Evolutionary conservation across 2,888 invertebrate genomes (phyloP), one percentile per base, ranked within the genome.

Genomic region (Cryptosula pallasiana): DNA sequence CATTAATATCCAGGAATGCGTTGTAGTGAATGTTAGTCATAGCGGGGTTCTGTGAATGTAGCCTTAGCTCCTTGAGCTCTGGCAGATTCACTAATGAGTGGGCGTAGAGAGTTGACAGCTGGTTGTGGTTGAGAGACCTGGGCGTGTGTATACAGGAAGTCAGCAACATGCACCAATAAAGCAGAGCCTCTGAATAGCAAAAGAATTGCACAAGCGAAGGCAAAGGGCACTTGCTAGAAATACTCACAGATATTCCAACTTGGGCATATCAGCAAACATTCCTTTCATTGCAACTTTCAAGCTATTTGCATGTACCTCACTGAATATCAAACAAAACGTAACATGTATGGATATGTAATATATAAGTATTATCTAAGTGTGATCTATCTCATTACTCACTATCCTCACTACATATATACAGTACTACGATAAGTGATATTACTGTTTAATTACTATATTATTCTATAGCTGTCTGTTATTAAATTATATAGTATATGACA

Each of bases 81-180:
- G 78, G 78, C 63, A 80, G 58, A 70, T 80, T 76, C 34, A 74
- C 74, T 69, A 79, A 75, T 1, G 78, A 75, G 27, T 75, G 75
- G 25, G 76, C 74, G 1, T 71, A 71, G 25, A 80, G 63, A 1
- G 55, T 75, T 25, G 72, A 72, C 55, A 80, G 63, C 5, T 76
- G 71, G 73, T 80, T 80, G 27, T 73, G 74, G 35, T 78, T 76
- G 25, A 80, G 72, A 63, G 79, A 78, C 27, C 80, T 80, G 75
- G 9, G 75, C 75, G n/a, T n/a, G n/a, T n/a, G n/a, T n/a, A n/a
- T n/a, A n/a, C n/a, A n/a, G n/a, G n/a, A n/a, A n/a, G n/a, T n/a
- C n/a, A n/a, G n/a, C n/a, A n/a, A n/a, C n/a, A n/a, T n/a, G n/a
- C n/a, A n/a, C n/a, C n/a, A n/a, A n/a, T n/a, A n/a, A n/a, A 23